Evolutionary conservation across 2,888 invertebrate species (phyloP).

Genomic region (Ormyrus thymus): DNA sequence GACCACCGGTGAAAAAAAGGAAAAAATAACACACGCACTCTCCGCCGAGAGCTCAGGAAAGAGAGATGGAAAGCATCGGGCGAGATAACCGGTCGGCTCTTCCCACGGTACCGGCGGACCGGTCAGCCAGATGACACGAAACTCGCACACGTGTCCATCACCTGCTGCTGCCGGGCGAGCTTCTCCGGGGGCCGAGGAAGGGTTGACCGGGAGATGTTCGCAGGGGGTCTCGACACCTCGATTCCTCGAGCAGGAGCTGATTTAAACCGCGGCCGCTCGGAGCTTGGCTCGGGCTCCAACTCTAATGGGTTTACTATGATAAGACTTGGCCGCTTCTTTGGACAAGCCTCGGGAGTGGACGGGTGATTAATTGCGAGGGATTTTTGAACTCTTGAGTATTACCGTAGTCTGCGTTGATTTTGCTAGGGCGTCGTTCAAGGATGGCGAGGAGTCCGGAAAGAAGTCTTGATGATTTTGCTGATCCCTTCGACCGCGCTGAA

Average conservation of each 20-base stretch:
- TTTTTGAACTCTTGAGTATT: background rate
- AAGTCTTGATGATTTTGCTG: too few species aligned
- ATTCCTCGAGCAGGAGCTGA: too few species aligned
- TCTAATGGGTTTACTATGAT: too few species aligned
- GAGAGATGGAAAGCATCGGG: conserved; percentile 2
- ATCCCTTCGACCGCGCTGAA: too few species aligned
- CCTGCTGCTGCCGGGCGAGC: conserved; percentile 23
- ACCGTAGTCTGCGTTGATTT: conserved; percentile 21
- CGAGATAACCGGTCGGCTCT: conserved; percentile 61
- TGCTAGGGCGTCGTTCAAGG: background rate
- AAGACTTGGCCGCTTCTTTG: too few species aligned
- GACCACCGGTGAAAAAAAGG: background rate
- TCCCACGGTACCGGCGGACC: conserved; percentile 72
- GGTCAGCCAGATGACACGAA: conserved; percentile 69
- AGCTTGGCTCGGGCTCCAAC: too few species aligned
- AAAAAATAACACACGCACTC: background rate
- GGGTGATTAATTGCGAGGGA: too few species aligned
- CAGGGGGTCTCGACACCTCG: conserved; percentile 39
- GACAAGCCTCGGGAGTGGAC: too few species aligned
- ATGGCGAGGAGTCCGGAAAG: background rate
- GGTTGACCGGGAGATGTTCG: conserved; percentile 40
- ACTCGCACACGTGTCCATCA: conserved; percentile 62
- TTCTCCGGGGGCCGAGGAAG: conserved; percentile 13
- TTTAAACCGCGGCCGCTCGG: conserved; percentile 17
- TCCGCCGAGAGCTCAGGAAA: background rate